Conservation (phyloP, 2,113 vertebrate species). For the Tor tambroides region DNA sequence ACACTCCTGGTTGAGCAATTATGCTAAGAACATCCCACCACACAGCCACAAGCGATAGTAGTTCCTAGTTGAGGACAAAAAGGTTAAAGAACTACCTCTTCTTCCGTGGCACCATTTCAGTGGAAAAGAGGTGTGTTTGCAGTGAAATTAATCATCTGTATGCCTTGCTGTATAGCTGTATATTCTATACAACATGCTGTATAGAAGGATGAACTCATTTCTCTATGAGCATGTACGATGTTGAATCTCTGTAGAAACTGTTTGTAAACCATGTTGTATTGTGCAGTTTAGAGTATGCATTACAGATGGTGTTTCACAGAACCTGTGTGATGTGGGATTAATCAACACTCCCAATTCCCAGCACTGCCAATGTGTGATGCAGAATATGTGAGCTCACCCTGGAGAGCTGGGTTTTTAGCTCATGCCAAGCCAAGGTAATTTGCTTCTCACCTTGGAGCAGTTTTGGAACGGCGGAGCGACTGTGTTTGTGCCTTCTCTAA, state of each 20-base stretch:
- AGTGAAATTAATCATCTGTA: background rate
- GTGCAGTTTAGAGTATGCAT: background rate
- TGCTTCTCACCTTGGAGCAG: slow-evolving; percentile 44
- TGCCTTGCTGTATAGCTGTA: background rate
- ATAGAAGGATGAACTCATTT: background rate
- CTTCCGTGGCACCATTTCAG: background rate
- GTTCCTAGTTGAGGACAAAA: background rate
- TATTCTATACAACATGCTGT: no score
- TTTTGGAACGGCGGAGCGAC: background rate
- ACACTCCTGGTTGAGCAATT: no score
- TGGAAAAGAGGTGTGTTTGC: background rate
- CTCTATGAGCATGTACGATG: background rate
- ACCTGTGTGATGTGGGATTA: slow-evolving; percentile 22
- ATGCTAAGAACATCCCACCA: no score
- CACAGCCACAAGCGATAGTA: background rate
- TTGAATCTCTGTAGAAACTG: background rate
- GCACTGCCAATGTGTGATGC: slow-evolving; percentile 19
- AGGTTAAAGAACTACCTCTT: background rate
- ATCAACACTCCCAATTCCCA: slow-evolving; percentile 23
- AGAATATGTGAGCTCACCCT: slow-evolving; percentile 23
- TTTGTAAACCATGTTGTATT: background rate
- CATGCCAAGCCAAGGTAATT: slow-evolving; percentile 39
- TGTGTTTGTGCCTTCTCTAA: slow-evolving; percentile 21
- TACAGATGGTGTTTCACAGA: slow-evolving; percentile 23
- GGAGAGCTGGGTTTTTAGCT: background rate